A percentile compares a stretch with the other conserved stretches of the same genome.
Conservation (phyloP, 2,113 vertebrate species). For the Parotia lawesii region DNA sequence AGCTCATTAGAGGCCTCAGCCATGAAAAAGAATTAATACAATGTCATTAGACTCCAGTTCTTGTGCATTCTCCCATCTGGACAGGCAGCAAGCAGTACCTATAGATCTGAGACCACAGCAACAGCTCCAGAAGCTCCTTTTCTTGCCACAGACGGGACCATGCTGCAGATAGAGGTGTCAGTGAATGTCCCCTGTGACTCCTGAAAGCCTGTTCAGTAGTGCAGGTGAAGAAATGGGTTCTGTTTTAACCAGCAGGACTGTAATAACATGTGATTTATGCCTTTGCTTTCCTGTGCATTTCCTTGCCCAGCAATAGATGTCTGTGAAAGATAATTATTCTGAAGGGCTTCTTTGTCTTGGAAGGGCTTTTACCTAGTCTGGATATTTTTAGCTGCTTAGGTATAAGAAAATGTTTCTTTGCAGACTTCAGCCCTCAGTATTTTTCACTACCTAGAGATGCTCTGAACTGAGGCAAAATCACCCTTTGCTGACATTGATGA, state of each 20-base stretch:
- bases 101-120: background rate
- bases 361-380: background rate
- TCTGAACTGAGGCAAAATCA: background rate
- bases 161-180: background rate
- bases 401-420: background rate
- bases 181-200: background rate
- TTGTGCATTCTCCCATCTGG: background rate
- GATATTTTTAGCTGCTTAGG: background rate
- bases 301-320: background rate
- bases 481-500: background rate
- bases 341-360: background rate
- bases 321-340: background rate
- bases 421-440: background rate
- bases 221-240: background rate
- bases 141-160: fast-evolving
- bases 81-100: background rate
- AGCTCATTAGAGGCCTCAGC: background rate
- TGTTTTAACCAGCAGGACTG: background rate
- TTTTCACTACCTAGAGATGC: background rate
- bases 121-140: background rate
- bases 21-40: background rate
- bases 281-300: background rate
- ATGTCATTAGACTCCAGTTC: background rate
- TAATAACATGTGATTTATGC: background rate
- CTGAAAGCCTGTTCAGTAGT: background rate